Evolutionary conservation across 2,797 vertebrate genomes (phyloP), one percentile per base, ranked within the genome.

Genomic region (Chaetodon trifasciatus): DNA sequence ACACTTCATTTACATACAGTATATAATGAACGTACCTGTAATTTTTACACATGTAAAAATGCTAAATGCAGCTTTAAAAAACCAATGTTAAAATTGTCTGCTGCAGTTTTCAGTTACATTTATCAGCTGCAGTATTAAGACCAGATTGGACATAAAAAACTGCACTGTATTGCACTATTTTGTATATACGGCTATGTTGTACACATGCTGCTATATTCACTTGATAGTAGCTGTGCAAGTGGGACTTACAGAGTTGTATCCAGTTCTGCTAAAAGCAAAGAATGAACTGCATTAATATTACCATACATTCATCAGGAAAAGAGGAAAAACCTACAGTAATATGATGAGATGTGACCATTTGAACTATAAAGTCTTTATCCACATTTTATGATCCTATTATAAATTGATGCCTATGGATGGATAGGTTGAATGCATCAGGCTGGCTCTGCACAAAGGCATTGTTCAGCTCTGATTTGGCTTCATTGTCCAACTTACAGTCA

Each of bases 341-440:
- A 78, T 78, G 57, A 74, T 64, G 74, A 87, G 72, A 83, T 76
- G 71, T 85, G 78, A 85, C 74, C 88, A 81, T 76, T 83, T 88
- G 87, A 93, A 89, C 83, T 87, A 46, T 84, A 57, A 86, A 86
- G 58, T 84, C 89, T 91, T 86, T 65, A 84, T 89, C 67, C 78
- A 76, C 62, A 84, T 85, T 82, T 73, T 76, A 70, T 89, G 78
- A 91, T 93, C 89, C 86, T 89, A 87, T 92, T 88, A 91, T 86
- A 70, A 83, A 89, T 73, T 7, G 6, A 76, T 52, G 67, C 62
- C 64, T 80, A 71, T 81, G 73, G 79, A 84, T 75, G 44, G 78
- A 76, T 78, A 15, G 52, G 69, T 66, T 82, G 70, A 82, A 84
- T 39, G 63, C 76, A 74, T 6, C 62, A 71, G 67, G 61, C 44